Evolutionary conservation across 1,140 invertebrate species (phyloP).

Genomic region (Zaprionus vittiger): DNA sequence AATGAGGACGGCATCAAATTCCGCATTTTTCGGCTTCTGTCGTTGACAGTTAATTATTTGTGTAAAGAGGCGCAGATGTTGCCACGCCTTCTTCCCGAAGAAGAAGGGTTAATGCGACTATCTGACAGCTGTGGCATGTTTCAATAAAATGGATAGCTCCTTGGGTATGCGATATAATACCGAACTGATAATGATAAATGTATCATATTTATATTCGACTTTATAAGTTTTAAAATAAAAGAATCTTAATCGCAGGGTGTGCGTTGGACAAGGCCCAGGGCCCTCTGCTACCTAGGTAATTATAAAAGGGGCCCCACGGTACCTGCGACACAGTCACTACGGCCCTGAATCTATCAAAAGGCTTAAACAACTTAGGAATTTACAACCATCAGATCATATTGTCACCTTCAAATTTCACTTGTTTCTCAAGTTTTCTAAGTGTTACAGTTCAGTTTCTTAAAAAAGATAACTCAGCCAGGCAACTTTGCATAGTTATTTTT

Average conservation of each 20-base stretch:
- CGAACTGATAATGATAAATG: neutral
- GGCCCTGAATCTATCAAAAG: neutral
- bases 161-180: neutral
- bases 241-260: too few species aligned
- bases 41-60: conserved; percentile 80
- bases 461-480: neutral
- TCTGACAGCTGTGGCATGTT: conserved; percentile 34
- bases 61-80: conserved; percentile 70
- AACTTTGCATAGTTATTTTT: neutral
- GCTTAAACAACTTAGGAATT: neutral
- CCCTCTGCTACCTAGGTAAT: neutral
- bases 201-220: neutral
- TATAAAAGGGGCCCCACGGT: too few species aligned
- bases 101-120: conserved; percentile 55
- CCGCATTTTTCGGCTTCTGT: conserved; percentile 47
- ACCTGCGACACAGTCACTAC: neutral
- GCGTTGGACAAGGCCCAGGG: too few species aligned
- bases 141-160: neutral
- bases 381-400: neutral
- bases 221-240: too few species aligned
- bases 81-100: conserved; percentile 3
- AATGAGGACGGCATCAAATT: conserved; percentile 30
- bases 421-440: neutral
- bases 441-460: neutral
- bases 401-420: neutral